Percentiles rank a stretch among this genome's conserved stretches.
Evolutionary conservation across 2,113 vertebrate species (phyloP).

Genomic region (Pagrus major): DNA sequence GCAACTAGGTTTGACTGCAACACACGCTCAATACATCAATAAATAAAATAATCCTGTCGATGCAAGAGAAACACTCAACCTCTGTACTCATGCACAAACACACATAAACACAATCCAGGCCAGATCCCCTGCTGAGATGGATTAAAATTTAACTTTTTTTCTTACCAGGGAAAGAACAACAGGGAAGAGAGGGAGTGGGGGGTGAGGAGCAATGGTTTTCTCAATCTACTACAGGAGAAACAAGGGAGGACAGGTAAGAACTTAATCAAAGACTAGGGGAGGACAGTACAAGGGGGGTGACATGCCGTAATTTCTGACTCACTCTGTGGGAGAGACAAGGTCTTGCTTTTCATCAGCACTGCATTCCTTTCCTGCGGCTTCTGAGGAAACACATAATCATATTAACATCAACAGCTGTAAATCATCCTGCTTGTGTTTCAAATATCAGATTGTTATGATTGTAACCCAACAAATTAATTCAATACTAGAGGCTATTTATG

Average conservation of each 20-base stretch:
- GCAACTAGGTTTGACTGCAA: slow-evolving; percentile 10
- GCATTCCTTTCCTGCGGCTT: slow-evolving; percentile 88
- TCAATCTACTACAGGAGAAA: slow-evolving; percentile 36
- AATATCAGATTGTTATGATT: not conserved
- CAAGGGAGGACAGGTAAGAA: slow-evolving; percentile 65
- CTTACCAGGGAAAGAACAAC: slow-evolving; percentile 35
- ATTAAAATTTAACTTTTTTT: slow-evolving; percentile 70
- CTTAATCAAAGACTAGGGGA: slow-evolving; percentile 52
- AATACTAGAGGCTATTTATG: not conserved
- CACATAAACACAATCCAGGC: slow-evolving; percentile 52
- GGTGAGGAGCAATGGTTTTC: slow-evolving; percentile 44
- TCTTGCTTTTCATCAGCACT: slow-evolving; percentile 86
- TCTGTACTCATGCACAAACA: slow-evolving; percentile 18
- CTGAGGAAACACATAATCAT: slow-evolving; percentile 76
- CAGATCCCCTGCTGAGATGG: slow-evolving; percentile 63
- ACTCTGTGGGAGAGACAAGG: slow-evolving; percentile 86
- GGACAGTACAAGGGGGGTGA: slow-evolving; percentile 6
- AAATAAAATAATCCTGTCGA: not conserved
- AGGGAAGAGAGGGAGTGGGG: slow-evolving; percentile 1
- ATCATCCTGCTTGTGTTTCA: slow-evolving; percentile 2
- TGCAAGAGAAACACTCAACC: slow-evolving; percentile 13
- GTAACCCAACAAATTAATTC: slow-evolving; percentile 3
- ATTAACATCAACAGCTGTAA: slow-evolving; percentile 38
- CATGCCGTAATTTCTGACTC: slow-evolving; percentile 56
- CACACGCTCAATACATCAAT: slow-evolving; percentile 11